phyloP scores from a whole-genome alignment of 2,888 invertebrate species.

The Camptogramma bilineatum region DNA sequence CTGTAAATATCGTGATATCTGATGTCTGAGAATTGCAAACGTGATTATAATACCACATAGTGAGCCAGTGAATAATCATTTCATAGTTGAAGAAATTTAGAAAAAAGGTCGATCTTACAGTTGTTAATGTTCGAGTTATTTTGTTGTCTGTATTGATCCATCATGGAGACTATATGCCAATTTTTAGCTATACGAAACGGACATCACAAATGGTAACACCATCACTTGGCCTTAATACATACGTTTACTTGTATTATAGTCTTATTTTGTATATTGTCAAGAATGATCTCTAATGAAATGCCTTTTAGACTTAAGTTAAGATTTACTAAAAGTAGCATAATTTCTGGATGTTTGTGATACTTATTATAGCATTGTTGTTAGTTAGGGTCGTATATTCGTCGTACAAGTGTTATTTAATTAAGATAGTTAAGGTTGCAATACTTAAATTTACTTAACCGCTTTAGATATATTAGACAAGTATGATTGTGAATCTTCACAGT shows the following conservation, averaged over 20 bases:
- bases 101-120: too few relatives aligned
- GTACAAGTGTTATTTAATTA: constrained; percentile 44
- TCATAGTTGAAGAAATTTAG: too few relatives aligned
- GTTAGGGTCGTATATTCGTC: constrained; percentile 31
- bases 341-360: constrained; percentile 70
- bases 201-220: constrained; percentile 24
- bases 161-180: constrained; percentile 12
- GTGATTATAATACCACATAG: too few relatives aligned
- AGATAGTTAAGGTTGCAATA: constrained; percentile 32
- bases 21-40: too few relatives aligned
- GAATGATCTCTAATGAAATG: constrained; percentile 74
- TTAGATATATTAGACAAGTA: not conserved
- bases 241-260: constrained; percentile 30
- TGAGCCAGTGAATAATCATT: too few relatives aligned
- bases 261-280: constrained; percentile 38
- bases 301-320: constrained; percentile 71
- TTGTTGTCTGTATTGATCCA: not conserved
- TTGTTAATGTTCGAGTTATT: not conserved
- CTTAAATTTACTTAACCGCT: constrained; percentile 16
- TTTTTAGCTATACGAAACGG: constrained; percentile 18
- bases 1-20: too few relatives aligned
- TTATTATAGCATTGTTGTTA: constrained; percentile 45
- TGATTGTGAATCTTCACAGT: constrained; percentile 2
- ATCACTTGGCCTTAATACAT: constrained; percentile 25
- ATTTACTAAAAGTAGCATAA: constrained; percentile 57